Evolutionary conservation across 2,113 vertebrate species (phyloP).

Genomic region (Canis aureus): DNA sequence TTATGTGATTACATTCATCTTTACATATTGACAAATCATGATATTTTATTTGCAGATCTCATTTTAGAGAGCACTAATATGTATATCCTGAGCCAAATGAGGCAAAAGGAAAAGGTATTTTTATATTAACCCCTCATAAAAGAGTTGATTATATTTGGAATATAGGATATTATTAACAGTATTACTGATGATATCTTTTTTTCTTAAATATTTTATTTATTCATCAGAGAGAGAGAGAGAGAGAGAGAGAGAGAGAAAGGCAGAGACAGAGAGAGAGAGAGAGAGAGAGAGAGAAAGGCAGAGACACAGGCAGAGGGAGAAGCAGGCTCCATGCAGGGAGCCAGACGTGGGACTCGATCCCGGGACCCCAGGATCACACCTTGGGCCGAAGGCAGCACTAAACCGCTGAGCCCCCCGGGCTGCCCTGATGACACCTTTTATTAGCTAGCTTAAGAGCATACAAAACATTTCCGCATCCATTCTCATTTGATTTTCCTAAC

Average conservation of each 20-base stretch:
- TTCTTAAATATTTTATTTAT: no score
- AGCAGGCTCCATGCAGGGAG: no score
- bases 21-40: constrained; percentile 21
- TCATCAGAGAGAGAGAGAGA: no score
- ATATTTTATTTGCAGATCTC: constrained; percentile 44
- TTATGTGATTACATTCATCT: neutral
- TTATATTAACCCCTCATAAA: neutral
- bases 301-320: no score
- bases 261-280: no score
- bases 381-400: no score
- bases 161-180: neutral
- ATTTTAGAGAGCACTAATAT: constrained; percentile 52
- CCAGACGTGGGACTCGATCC: no score
- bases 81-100: constrained; percentile 43
- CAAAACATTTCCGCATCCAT: constrained; percentile 37
- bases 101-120: constrained; percentile 46
- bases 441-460: neutral
- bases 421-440: neutral
- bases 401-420: no score
- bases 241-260: no score
- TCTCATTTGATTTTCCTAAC: constrained; percentile 33
- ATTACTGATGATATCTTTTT: neutral
- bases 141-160: neutral
- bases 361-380: no score
- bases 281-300: no score